Evolutionary conservation across 2,888 invertebrate species (phyloP), one percentile per base, ranked within the genome.

Genomic region (Pollenia labialis): DNA sequence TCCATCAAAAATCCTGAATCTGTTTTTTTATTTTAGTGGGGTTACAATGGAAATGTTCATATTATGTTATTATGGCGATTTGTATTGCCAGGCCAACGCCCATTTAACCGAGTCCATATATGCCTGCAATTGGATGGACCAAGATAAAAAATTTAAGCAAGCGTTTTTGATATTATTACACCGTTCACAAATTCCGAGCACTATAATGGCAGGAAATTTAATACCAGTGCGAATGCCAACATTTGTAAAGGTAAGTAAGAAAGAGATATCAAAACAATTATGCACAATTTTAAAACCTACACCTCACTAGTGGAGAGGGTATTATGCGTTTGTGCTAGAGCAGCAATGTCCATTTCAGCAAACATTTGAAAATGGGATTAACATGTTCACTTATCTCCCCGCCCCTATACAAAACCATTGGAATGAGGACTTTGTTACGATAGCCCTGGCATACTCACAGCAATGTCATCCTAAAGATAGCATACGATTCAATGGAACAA

Each of bases 41-140:
- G 94, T 94, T 90, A 89, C 94, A 62, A 92, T 93, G 0, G 95
- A 95, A 87, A 92, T 94, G 16, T 93, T 94, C 40, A 90, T 94
- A 6, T 93, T 94, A 75, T 95, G 95, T 89, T 94, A 94, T 93
- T 94, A 93, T 69, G 94, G 94, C 0, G 94, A 94, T 88, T 93
- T 94, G 60, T 93, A 95, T 0, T 94, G 93, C 4, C 88, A 91
- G 10, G 91, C 94, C 92, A 94, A 94, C 62, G 92, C 94, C 79
- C 90, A 93, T 0, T 91, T 95, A 1, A 91, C 94, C 0, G 91
- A 92, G 2, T 93, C 93, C 66, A 90, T 95, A 85, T 95, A 95
- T 89, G 92, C 92, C 16, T 94, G 94, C 81, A 94, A 94, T 6
- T 95, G 95, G 95, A 93, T 94, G 69, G 93, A 94, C 46, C 94